Conservation (phyloP, 2,888 invertebrate genomes). For the Adelphocoris suturalis region DNA sequence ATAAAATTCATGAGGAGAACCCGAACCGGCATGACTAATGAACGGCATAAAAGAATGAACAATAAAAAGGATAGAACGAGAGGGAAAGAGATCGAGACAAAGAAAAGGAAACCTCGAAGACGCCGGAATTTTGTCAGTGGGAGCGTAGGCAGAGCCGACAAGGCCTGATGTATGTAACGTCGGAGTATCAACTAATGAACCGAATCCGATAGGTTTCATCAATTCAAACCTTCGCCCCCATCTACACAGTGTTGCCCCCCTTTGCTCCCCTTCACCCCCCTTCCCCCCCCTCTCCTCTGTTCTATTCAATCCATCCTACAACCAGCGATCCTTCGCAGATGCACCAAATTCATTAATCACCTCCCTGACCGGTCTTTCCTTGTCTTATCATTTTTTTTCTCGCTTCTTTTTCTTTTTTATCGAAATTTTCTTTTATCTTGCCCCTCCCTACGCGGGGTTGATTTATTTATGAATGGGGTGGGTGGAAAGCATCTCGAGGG, state of each 20-base stretch:
- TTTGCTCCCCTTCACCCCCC: too few relatives aligned
- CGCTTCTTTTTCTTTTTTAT: neutral
- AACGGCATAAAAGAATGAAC: neutral
- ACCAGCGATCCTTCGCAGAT: constrained; percentile 44
- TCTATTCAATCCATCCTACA: constrained; percentile 14
- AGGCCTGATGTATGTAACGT: constrained; percentile 48
- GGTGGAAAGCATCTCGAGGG: neutral
- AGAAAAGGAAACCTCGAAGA: too few relatives aligned
- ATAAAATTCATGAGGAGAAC: too few relatives aligned
- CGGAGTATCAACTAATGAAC: constrained; percentile 50
- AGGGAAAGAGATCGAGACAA: neutral
- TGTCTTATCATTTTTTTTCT: constrained; percentile 50
- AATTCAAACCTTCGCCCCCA: constrained; percentile 33
- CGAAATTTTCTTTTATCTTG: constrained; percentile 47
- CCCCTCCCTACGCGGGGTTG: neutral
- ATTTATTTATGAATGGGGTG: constrained; percentile 58
- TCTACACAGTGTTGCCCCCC: neutral
- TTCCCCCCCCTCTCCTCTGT: neutral
- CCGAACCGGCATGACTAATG: neutral
- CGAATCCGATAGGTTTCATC: constrained; percentile 56
- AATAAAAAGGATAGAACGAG: neutral
- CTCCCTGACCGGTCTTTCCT: neutral
- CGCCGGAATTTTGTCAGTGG: constrained; percentile 2
- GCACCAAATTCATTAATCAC: constrained; percentile 58
- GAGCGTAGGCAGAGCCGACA: constrained; percentile 30